Base-by-base conservation (phyloP, 2,797 vertebrate species). In the Erethizon dorsatum region DNA sequence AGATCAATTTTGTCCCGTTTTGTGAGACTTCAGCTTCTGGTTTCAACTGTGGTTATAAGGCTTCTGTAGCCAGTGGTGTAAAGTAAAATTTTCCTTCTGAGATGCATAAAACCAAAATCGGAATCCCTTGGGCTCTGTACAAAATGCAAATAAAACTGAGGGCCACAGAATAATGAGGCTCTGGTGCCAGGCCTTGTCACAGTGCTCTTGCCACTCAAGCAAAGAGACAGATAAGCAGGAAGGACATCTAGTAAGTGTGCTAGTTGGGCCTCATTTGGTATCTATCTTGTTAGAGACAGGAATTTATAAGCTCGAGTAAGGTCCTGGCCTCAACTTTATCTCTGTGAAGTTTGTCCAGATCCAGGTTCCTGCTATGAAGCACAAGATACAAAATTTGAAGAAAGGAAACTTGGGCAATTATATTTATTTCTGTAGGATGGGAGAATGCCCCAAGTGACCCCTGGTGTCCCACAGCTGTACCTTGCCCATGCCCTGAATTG, bases 141-240 rank as follows among this genome's bases (percentile, higher is more conserved):
- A n/a, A 52, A 84, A 56, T 63, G 47, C 50, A 85, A 91, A 67
- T 54, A 77, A 93, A 95, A 28, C 37, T 45, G 50, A 88, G 75
- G 17, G 37, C 71, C 9, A 2, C 33, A 71, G 54, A 22, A 11
- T 22, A 22, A n/a, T 8, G 59, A 45, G 37, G 69, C 50, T 18
- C 20, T 26, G 6, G 65, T 50, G 92, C 77, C 56, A 59, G 41
- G 26, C 61, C 24, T 47, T 50, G 50, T 86, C 83, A 88, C 63
- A 28, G 59, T 41, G 52, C 20, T 75, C 37, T 79, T 77, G 71
- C 65, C 78, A 56, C 0, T 78, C 63, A 89, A 96, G 94, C 78
- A 14, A 59, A 82, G n/a, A 54, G 33, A 31, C 79, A 20, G 1
- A n/a, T 2, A 22, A 12, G 14, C 47, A 28, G 92, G 52, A 89